Evolutionary conservation across 2,113 vertebrate genomes (phyloP).

Genomic region (Pelecanoides urinatrix): DNA sequence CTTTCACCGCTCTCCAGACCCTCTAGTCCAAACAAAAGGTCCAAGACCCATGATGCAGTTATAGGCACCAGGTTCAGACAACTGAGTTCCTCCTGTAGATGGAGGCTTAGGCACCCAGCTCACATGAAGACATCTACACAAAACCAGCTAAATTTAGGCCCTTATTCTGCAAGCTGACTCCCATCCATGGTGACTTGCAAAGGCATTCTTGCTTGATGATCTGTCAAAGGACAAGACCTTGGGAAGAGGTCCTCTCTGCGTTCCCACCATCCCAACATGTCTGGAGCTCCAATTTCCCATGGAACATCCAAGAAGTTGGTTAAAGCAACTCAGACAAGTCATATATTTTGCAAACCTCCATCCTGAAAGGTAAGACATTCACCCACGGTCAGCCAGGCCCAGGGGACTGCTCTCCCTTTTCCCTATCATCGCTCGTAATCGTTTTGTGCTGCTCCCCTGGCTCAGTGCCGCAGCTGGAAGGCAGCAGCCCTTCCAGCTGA

Average conservation of each 20-base stretch:
- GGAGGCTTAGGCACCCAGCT: not conserved
- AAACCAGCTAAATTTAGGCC: not conserved
- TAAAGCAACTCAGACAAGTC: not conserved
- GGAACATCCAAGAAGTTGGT: not conserved
- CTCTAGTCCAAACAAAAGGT: not conserved
- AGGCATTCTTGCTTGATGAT: not conserved
- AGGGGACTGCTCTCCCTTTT: not conserved
- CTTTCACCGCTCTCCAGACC: not conserved
- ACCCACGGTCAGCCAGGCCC: not conserved
- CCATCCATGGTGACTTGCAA: not conserved
- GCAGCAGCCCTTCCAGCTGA: not conserved
- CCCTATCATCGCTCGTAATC: rapidly evolving
- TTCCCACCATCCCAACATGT: not conserved
- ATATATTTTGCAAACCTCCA: not conserved
- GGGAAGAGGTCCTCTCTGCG: not conserved
- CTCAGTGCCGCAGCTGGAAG: not conserved
- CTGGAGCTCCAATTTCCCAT: not conserved
- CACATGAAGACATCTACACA: not conserved
- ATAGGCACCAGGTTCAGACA: not conserved
- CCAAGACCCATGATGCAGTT: not conserved
- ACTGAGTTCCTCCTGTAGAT: not conserved
- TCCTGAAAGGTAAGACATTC: not conserved
- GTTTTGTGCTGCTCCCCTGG: not conserved
- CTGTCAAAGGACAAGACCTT: not conserved
- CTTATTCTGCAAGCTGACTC: not conserved